Evolutionary conservation across 2,113 vertebrate species (phyloP), one percentile per base, ranked within the genome.

Genomic region (Triplophysa rosa): DNA sequence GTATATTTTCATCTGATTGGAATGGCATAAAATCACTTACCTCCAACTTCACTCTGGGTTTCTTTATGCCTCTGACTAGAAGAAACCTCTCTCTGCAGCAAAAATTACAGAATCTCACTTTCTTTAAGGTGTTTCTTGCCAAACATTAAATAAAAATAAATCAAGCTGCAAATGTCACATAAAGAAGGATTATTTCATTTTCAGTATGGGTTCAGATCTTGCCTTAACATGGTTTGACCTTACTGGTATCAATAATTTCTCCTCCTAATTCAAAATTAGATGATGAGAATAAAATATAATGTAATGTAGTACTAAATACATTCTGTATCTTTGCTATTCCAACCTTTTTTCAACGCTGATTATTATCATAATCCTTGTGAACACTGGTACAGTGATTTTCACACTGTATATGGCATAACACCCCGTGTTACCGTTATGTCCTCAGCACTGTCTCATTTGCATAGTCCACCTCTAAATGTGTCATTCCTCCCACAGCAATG

Each of bases 391-490:
- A 21, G 26, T 58, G 52, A 40, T 75, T 8, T 63, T 75, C 58
- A 19, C 59, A 63, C 59, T 75, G 72, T 75, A 75, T 63, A 62
- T 75, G 59, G 23, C 59, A 75, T 49, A 47, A 47, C 71, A 74
- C 23, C 58, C 58, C 13, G 2, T 74, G 58, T 74, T 75, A 75
- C 37, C 42, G 58, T 49, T 47, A 75, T 63, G 72, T 75, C 72
- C 72, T 10, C 72, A 45, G 40, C 21, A 49, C 59, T 26, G 42
- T 65, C 45, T 77, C 42, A 65, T 77, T 52, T 77, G 47, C 73
- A 77, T 52, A 65, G 73, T 77, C 62, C 61, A 52, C 47, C 73
- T 52, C 61, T 65, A 65, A 65, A 65, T 77, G 73, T 77, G 73
- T 77, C 62, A 65, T 54, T 77, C 59, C 62, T 52, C 73, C 62